Evolutionary conservation across 2,113 vertebrate genomes (phyloP), one percentile per base, ranked within the genome.

Genomic region (Callipepla californica): DNA sequence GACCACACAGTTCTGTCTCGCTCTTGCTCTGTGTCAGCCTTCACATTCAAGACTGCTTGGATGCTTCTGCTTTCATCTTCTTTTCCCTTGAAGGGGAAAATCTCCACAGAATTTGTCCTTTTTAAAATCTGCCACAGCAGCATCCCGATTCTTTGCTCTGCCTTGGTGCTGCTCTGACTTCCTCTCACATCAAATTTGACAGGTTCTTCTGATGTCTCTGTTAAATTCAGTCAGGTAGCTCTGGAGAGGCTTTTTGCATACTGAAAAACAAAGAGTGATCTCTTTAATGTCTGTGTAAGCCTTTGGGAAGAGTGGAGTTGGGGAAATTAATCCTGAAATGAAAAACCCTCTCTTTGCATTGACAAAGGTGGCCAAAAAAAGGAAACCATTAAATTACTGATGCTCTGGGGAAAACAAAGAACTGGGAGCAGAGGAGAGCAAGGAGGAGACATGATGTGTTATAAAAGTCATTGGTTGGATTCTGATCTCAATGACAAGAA

Each of bases 151-250:
- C 51, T 58, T 25, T 63, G 63, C 69, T 91, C 55, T 90, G 76
- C 78, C 66, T 88, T 13, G 2, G 45, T 74, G 86, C 51, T 22
- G 32, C 86, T 66, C 15, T 66, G 85, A 47, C 70, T 95, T 92
- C 68, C 57, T 22, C 48, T 84, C 11, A 82, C 68, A 70, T 89
- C 34, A 40, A 40, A 88, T 93, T 70, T 79, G 86, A 59, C 9
- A 15, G 59, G 22, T 77, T 70, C 79, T 81, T 93, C 89, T 93
- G 86, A 94, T 96, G 76, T 72, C 90, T 93, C 66, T 96, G 63
- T 91, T 94, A 77, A 50, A 94, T 87, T 94, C 91, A 85, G 55
- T 89, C 87, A 47, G 59, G 70, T 84, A 79, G 34, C 51, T 42
- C 40, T 1, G 2, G 61, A 57, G 80, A 94, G 47, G 55, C n/a